A percentile compares a stretch with the other conserved stretches of the same genome.
These are phyloP conservation scores for Catharus ustulatus DNA, from an alignment of 2,797 vertebrate species.

Conservation along the genomic window DNA sequence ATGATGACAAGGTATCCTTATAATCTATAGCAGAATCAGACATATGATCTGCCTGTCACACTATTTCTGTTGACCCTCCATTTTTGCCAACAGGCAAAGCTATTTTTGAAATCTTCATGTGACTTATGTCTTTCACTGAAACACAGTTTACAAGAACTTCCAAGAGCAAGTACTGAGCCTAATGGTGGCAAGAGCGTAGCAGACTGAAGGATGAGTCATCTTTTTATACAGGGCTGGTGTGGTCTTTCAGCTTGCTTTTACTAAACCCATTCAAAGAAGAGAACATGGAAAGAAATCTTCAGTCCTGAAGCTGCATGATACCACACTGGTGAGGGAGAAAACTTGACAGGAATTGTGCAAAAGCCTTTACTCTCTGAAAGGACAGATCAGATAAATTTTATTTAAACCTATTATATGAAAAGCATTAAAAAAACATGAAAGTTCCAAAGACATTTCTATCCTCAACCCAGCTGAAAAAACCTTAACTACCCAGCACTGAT, in stretches of 20 bases:
- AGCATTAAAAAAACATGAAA: neutral
- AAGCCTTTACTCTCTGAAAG: neutral
- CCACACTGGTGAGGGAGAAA: neutral
- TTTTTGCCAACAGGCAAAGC: neutral
- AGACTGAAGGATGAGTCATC: neutral
- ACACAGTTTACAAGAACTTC: neutral
- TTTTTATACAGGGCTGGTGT: neutral
- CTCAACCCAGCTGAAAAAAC: neutral
- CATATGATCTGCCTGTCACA: neutral
- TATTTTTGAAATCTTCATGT: neutral
- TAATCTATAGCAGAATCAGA: neutral
- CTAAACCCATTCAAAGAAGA: neutral
- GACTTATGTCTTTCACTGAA: neutral
- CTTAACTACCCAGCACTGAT: neutral
- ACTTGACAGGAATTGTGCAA: neutral
- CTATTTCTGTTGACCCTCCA: neutral
- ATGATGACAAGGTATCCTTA: neutral
- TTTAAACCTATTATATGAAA: neutral
- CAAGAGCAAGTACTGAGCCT: neutral
- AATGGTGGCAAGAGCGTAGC: neutral
- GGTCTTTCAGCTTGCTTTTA: neutral
- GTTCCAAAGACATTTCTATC: neutral
- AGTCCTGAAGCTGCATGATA: neutral
- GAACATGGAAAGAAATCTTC: neutral
- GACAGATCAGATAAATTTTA: neutral